Conservation (phyloP, 2,888 invertebrate genomes). For the Lasioglossum morio region DNA sequence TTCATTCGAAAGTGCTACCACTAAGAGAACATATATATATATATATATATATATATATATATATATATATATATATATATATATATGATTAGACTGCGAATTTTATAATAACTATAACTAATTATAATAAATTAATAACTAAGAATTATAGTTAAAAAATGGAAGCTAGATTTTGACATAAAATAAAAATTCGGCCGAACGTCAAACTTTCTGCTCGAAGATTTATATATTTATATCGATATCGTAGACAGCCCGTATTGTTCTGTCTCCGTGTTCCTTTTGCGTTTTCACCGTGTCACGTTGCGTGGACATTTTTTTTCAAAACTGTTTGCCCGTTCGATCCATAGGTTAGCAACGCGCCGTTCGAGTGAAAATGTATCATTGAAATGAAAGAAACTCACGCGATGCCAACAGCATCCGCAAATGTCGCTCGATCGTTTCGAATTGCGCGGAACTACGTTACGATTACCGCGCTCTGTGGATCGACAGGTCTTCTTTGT, state of each 20-base stretch:
- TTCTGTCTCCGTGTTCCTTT: background rate
- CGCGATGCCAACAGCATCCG: slow-evolving; percentile 74
- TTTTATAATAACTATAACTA: background rate
- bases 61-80: too few species aligned
- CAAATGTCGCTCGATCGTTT: slow-evolving; percentile 50
- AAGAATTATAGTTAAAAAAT: background rate
- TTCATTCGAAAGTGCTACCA: background rate
- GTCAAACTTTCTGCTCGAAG: background rate
- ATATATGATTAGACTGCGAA: background rate
- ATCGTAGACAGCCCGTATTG: background rate
- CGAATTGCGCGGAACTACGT: slow-evolving; percentile 24
- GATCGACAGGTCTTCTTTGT: slow-evolving; percentile 74
- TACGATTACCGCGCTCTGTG: slow-evolving; percentile 36
- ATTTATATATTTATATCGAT: background rate
- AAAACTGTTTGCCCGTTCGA: slow-evolving; percentile 16
- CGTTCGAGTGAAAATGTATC: background rate
- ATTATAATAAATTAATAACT: too few species aligned
- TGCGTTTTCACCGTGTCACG: background rate
- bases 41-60: too few species aligned
- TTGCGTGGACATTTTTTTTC: background rate
- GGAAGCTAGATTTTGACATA: background rate
- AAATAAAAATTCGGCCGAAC: background rate
- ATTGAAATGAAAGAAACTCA: slow-evolving; percentile 67
- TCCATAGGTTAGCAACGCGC: background rate
- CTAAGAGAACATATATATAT: background rate